These are phyloP conservation scores for Microcebus tavaratra DNA, from an alignment of 2,113 vertebrate genomes.

Conservation along the genomic window DNA sequence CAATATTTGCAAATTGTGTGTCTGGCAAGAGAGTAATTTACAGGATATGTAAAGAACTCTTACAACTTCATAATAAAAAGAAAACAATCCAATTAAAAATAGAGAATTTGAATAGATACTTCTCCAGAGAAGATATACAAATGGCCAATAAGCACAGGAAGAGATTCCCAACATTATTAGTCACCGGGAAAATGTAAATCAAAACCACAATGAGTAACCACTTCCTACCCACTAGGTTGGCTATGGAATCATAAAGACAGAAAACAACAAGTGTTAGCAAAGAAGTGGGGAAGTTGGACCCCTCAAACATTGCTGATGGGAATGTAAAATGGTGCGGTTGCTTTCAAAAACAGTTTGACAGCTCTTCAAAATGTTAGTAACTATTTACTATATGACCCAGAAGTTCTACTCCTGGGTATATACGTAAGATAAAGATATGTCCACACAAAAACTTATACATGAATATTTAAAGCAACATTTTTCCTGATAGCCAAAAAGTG, in stretches of 20 bases:
- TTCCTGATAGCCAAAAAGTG: neutral
- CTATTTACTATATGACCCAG: neutral
- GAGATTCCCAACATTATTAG: neutral
- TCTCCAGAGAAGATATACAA: neutral
- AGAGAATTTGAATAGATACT: neutral
- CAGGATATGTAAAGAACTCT: neutral
- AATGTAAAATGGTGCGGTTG: neutral
- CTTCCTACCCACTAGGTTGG: neutral
- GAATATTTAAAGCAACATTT: neutral
- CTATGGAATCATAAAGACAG: neutral
- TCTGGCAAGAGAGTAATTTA: neutral
- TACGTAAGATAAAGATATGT: neutral
- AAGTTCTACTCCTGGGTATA: neutral
- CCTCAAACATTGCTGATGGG: neutral
- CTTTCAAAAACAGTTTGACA: neutral
- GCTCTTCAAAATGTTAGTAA: neutral
- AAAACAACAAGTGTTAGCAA: neutral
- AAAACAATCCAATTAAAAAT: neutral
- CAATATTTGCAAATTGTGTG: neutral
- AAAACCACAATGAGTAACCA: neutral
- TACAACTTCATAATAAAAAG: neutral
- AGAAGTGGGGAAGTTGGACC: neutral
- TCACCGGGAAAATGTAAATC: neutral
- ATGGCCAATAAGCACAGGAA: neutral
- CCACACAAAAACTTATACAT: neutral